Conservation (phyloP, 2,113 vertebrate species). For the Leptobrachium leishanense region DNA sequence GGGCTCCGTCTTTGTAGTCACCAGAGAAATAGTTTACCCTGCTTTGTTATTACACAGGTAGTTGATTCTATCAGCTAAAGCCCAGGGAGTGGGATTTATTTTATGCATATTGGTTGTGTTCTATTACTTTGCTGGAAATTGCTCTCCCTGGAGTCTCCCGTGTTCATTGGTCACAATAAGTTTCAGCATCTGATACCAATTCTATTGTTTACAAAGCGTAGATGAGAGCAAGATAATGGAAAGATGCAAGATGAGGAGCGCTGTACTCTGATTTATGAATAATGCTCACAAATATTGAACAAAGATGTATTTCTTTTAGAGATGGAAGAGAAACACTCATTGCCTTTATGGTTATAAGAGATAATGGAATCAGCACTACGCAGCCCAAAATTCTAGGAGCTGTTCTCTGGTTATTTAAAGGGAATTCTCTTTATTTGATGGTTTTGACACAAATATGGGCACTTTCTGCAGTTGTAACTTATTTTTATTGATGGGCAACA, state of each 20-base stretch:
- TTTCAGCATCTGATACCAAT: slow-evolving; percentile 71
- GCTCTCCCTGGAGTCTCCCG: slow-evolving; percentile 72
- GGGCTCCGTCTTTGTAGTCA: slow-evolving; percentile 51
- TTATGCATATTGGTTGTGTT: slow-evolving; percentile 78
- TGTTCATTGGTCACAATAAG: slow-evolving; percentile 78
- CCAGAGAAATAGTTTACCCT: slow-evolving; percentile 60
- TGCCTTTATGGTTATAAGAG: too few relatives aligned
- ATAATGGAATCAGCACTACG: too few relatives aligned
- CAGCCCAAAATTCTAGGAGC: too few relatives aligned
- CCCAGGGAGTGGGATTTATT: slow-evolving; percentile 67
- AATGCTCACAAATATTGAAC: slow-evolving; percentile 52
- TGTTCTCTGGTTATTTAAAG: too few relatives aligned
- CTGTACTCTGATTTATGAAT: slow-evolving; percentile 59
- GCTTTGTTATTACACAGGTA: slow-evolving; percentile 75
- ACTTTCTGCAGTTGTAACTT: too few relatives aligned
- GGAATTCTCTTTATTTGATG: too few relatives aligned
- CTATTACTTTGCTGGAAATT: slow-evolving; percentile 72
- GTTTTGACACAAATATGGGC: too few relatives aligned
- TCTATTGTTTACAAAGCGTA: slow-evolving; percentile 73
- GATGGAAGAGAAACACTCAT: too few relatives aligned
- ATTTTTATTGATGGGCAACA: too few relatives aligned
- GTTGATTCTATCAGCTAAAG: slow-evolving; percentile 69
- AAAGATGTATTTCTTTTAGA: slow-evolving; percentile 15
- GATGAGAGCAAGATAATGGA: slow-evolving; percentile 67
- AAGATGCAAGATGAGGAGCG: slow-evolving; percentile 56